Percentiles rank a stretch among this genome's conserved stretches.
Conservation (phyloP, 2,797 vertebrate genomes). For the Decapterus maruadsi region DNA sequence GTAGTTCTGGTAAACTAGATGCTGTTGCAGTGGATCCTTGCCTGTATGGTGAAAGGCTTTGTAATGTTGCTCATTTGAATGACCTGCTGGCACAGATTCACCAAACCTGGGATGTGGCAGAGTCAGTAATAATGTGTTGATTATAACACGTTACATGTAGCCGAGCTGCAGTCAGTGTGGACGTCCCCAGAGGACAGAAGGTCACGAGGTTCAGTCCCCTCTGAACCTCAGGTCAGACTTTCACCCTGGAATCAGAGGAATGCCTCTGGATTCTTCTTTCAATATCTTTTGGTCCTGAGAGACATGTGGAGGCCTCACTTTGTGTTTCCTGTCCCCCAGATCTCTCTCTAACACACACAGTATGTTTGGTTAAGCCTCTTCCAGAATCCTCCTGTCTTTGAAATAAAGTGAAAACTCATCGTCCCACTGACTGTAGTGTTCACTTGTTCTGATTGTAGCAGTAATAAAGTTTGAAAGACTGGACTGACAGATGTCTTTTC, state of each 20-base stretch:
- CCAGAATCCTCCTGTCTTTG: not conserved
- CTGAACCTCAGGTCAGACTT: slow-evolving; percentile 35
- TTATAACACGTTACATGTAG: not conserved
- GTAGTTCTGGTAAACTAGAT: too few species aligned
- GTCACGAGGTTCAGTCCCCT: slow-evolving; percentile 20
- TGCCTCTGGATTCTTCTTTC: slow-evolving; percentile 41
- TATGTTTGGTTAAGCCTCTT: too few species aligned
- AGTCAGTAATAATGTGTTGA: not conserved
- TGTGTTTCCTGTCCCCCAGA: slow-evolving; percentile 46
- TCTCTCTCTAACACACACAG: slow-evolving; percentile 1
- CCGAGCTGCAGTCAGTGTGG: not conserved
- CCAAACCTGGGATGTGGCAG: not conserved
- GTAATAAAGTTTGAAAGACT: not conserved
- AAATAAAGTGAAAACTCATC: not conserved
- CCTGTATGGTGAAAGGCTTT: too few species aligned
- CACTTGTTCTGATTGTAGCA: not conserved
- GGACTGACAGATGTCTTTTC: slow-evolving; percentile 29
- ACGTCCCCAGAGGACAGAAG: not conserved
- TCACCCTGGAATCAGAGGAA: slow-evolving; percentile 54
- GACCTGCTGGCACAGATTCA: too few species aligned
- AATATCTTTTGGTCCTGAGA: slow-evolving; percentile 31
- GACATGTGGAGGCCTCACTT: slow-evolving; percentile 19
- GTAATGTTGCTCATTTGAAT: too few species aligned
- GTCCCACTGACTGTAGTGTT: not conserved
- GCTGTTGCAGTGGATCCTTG: too few species aligned